These are phyloP conservation scores for Heliconius erato DNA, from an alignment of 2,888 invertebrate species.

Conservation along the genomic window DNA sequence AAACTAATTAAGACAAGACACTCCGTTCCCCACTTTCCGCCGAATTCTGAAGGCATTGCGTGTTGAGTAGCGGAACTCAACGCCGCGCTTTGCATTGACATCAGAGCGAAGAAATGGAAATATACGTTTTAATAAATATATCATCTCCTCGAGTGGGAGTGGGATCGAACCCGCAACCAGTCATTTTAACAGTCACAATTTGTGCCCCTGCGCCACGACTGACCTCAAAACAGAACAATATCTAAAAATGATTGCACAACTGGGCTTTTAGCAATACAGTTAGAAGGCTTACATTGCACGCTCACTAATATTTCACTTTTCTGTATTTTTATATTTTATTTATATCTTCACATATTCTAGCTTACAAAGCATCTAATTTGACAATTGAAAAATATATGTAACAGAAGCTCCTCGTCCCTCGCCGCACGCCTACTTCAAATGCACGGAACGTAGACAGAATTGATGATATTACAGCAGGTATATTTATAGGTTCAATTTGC, in stretches of 20 bases:
- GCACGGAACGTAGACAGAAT: slow-evolving; percentile 16
- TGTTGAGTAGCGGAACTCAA: too few relatives aligned
- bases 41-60: too few relatives aligned
- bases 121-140: too few relatives aligned
- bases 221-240: too few relatives aligned
- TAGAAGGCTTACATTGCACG: neutral
- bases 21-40: too few relatives aligned
- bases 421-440: slow-evolving; percentile 15
- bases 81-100: too few relatives aligned
- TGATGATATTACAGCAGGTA: slow-evolving; percentile 34
- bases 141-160: too few relatives aligned
- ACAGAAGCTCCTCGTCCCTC: neutral
- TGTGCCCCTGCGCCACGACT: too few relatives aligned
- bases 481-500: slow-evolving; percentile 33
- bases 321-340: neutral
- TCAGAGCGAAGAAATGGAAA: too few relatives aligned
- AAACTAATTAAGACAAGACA: too few relatives aligned
- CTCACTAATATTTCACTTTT: neutral
- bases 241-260: neutral
- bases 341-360: neutral
- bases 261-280: neutral
- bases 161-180: too few relatives aligned
- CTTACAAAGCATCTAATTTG: slow-evolving; percentile 25
- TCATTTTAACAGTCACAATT: too few relatives aligned
- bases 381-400: slow-evolving; percentile 12